Evolutionary conservation across 2,888 invertebrate species (phyloP), one percentile per base, ranked within the genome.

Genomic region (Cosmia trapezina): DNA sequence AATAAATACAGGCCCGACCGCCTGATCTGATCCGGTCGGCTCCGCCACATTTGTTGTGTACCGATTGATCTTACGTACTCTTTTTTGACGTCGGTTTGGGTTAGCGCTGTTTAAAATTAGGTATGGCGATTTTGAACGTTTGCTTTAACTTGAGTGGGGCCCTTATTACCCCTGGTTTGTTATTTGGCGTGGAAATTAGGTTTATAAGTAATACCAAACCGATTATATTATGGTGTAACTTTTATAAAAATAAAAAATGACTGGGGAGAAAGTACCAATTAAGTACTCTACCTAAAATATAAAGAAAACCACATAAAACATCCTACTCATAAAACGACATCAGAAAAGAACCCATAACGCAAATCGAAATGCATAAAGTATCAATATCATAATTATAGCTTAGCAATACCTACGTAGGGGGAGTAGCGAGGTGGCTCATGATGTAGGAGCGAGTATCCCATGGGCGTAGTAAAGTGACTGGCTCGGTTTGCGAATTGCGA

Each of bases 1-100:
- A 95, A 94, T 94, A 94, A 94, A 94, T 94, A 93, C 93, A 90
- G 91, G 86, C 84, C 82, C 80, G 81, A 73, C 78, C 86, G 87
- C 85, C 85, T 86, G 88, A 86, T 88, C 86, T 86, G 87, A 88
- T 85, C 87, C 87, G 49, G 37, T 54, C 73, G 53, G 70, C 47
- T 56, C 73, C 54, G 64, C 77, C 69, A 82, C 76, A 81, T 86
- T 83, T 76, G 83, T 71, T 78, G 67, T 69, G 83, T 81, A 83
- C 86, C 86, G 86, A 83, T 85, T 89, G 88, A 89, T 81, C 83
- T 83, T 77, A 81, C 54, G 76, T 71, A 67, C 61, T 73, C 67
- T 74, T 79, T 84, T 83, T 73, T 73, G 75, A 77, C 63, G 80
- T 75, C 66, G 53, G 49, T 78, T 79, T 75, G 54, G 75, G 66